These are phyloP conservation scores for Lasioglossum albipes DNA, from an alignment of 1,140 invertebrate species.

Conservation along the genomic window DNA sequence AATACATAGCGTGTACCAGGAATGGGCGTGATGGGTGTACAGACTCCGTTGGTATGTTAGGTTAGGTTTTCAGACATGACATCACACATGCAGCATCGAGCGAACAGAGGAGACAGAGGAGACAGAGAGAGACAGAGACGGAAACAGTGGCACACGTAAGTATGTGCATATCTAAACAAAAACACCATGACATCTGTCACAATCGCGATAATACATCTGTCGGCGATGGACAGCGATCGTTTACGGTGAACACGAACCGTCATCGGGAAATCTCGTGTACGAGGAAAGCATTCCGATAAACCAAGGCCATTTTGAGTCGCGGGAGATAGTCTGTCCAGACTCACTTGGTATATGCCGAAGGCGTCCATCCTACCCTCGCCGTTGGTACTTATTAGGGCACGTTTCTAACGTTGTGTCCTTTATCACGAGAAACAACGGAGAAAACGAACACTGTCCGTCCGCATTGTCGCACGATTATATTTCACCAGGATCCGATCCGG, in stretches of 20 bases:
- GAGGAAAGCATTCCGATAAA: slow-evolving; percentile 44
- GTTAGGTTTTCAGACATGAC: slow-evolving; percentile 70
- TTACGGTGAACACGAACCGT: background rate
- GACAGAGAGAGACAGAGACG: slow-evolving; percentile 22
- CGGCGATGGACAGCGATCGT: background rate
- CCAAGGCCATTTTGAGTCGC: slow-evolving; percentile 71
- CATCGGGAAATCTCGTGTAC: background rate
- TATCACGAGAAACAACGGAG: slow-evolving; percentile 18
- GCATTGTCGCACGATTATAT: slow-evolving; percentile 13
- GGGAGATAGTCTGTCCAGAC: slow-evolving; percentile 54
- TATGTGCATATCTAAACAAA: slow-evolving; percentile 42
- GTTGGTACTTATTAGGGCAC: slow-evolving; percentile 10
- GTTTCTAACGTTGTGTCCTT: background rate
- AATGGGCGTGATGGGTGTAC: slow-evolving; percentile 76
- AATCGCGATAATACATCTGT: slow-evolving; percentile 15
- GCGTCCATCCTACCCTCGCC: slow-evolving; percentile 71
- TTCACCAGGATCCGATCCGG: background rate
- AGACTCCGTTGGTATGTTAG: slow-evolving; percentile 59
- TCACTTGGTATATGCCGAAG: slow-evolving; percentile 79
- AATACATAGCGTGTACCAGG: slow-evolving; percentile 52
- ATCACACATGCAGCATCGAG: slow-evolving; percentile 63
- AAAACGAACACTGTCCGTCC: background rate
- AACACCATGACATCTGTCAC: slow-evolving; percentile 52
- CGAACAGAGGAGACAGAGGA: slow-evolving; percentile 12
- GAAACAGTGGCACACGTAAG: slow-evolving; percentile 35